Conservation (phyloP, 2,888 invertebrate genomes). For the Osedax frankpressi region DNA sequence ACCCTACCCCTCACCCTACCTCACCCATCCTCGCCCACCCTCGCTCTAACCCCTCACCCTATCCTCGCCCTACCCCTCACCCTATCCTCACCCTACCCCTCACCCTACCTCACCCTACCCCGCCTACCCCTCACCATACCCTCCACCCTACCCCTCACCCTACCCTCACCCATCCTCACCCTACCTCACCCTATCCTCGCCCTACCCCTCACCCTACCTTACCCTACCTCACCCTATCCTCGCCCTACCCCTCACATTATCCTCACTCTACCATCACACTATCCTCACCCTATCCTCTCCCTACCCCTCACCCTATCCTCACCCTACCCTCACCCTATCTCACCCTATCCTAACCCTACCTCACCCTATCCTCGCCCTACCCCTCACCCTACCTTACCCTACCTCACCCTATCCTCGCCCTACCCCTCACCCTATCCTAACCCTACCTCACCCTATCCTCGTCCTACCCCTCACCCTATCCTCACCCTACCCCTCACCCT, state of each 20-base stretch:
- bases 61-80: not conserved
- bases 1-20: no score
- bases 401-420: not conserved
- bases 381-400: no score
- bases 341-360: not conserved
- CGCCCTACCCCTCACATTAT: not conserved
- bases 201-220: not conserved
- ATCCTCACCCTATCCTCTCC: not conserved
- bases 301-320: not conserved
- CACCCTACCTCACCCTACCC: not conserved
- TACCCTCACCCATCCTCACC: not conserved
- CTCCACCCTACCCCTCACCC: not conserved
- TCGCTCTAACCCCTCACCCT: not conserved
- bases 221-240: not conserved
- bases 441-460: not conserved
- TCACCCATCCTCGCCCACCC: not conserved
- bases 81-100: not conserved
- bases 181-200: not conserved
- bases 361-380: not conserved
- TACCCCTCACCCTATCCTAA: not conserved
- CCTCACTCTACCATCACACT: not conserved
- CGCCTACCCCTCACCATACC: not conserved
- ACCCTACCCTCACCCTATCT: no score
- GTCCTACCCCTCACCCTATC: not conserved
- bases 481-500: not conserved